Percentiles rank a stretch among this genome's conserved stretches.
Conservation (phyloP, 2,113 vertebrate species). For the Pseudopipra pipra region DNA sequence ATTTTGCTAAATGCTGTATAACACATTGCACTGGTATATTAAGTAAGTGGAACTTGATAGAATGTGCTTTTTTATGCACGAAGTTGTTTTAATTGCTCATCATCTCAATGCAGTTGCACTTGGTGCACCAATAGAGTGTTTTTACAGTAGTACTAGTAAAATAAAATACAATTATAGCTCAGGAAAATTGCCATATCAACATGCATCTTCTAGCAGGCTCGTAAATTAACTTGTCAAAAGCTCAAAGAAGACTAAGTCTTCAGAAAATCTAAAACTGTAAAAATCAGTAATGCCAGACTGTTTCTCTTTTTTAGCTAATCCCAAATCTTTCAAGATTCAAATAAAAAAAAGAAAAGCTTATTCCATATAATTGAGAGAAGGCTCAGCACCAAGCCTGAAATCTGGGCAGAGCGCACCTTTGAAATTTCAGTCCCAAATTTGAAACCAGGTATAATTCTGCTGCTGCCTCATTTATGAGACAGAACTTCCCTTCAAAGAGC, state of each 20-base stretch:
- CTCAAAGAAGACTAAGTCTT: not conserved
- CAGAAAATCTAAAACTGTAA: not conserved
- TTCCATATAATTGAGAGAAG: not conserved
- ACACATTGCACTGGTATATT: not conserved
- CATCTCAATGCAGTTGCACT: not conserved
- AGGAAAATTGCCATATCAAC: not conserved
- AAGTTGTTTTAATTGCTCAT: slow-evolving; percentile 40
- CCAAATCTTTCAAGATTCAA: not conserved
- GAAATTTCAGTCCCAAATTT: not conserved
- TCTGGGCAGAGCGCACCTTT: not conserved
- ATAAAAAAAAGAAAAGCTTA: not conserved
- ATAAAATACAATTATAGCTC: not conserved
- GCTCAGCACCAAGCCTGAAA: not conserved
- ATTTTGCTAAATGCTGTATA: slow-evolving; percentile 29
- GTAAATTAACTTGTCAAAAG: slow-evolving; percentile 18
- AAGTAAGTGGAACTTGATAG: slow-evolving; percentile 22
- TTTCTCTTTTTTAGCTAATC: not conserved
- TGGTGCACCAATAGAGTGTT: not conserved
- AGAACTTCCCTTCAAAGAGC: not conserved
- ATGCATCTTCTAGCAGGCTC: not conserved
- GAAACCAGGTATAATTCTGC: not conserved
- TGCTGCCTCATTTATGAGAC: not conserved
- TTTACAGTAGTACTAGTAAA: not conserved
- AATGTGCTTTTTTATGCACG: slow-evolving; percentile 30
- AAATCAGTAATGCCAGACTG: not conserved